Evolutionary conservation across 1,140 invertebrate species (phyloP).

Genomic region (Oreohelix idahoensis): DNA sequence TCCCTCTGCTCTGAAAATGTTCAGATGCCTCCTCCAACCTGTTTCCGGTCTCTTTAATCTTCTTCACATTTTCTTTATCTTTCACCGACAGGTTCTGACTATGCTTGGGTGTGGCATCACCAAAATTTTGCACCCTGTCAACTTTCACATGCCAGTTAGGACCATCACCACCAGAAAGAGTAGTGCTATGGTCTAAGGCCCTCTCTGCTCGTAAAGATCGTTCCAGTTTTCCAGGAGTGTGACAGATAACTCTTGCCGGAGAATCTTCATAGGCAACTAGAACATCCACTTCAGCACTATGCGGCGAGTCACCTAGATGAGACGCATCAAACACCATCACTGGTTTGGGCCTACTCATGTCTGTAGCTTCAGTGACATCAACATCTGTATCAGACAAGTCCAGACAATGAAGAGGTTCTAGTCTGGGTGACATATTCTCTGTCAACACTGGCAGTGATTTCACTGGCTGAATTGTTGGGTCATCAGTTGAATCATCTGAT

Average conservation of each 20-base stretch:
- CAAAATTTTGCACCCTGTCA: conserved; percentile 6
- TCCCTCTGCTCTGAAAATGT: not conserved
- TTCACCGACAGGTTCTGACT: not conserved
- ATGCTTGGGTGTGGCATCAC: not conserved
- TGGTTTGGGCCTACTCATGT: not conserved
- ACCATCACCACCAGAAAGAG: not conserved
- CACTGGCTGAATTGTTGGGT: conserved; percentile 24
- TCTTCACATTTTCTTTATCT: not conserved
- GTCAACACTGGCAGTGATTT: conserved; percentile 15
- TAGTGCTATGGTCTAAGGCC: not conserved
- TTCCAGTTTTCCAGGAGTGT: conserved; percentile 22
- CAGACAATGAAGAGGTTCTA: not conserved
- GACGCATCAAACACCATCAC: conserved; percentile 38
- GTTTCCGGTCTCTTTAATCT: not conserved
- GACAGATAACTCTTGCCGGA: conserved; percentile 29
- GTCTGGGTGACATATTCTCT: conserved; percentile 18
- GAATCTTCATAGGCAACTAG: conserved; percentile 13
- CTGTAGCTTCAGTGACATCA: not conserved
- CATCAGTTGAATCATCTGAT: not conserved
- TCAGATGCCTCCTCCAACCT: not conserved
- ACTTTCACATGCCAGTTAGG: not conserved
- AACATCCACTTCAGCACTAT: conserved; percentile 18
- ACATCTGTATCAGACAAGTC: conserved; percentile 30
- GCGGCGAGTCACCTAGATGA: not conserved
- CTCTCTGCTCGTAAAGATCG: not conserved